Base-by-base conservation (phyloP, 2,113 vertebrate genomes). In the Arvicanthis niloticus region DNA sequence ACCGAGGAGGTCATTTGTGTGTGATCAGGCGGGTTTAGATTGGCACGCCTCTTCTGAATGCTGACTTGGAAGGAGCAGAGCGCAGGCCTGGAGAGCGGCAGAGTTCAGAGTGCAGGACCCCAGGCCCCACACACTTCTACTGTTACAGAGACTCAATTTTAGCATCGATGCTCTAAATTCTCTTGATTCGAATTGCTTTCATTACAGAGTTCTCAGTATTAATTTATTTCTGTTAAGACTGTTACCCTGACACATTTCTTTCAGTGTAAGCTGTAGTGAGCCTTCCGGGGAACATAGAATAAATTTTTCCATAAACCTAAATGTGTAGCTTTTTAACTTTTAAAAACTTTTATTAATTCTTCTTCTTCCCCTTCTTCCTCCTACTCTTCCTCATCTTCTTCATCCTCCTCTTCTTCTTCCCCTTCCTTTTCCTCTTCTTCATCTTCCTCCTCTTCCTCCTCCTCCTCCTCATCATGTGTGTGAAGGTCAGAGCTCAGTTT, bases 91-190 rank as follows among this genome's bases (percentile, higher is more conserved):
- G 26, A 31, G 81, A 5, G n/a, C 11, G 17, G 12, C 56, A 13
- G 58, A 8, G 29, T 0, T 8, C 45, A 68, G 62, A 16, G 2
- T 7, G 5, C 17, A 1, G 6, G 13, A 42, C 7, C 15, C 5
- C 8, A 65, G 29, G 40, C 58, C n/a, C 40, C 7, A 2, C 40
- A 16, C 2, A 53, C 29, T 84, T 77, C 17, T n/a, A 88, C 24
- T 67, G 93, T 88, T 37, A 82, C 62, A 93, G 93, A 78, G 24
- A 78, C 77, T 9, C 53, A 81, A 1, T 87, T 91, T 91, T 58
- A 80, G 51, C 26, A 72, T 67, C 53, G 24, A n/a, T 65, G 16
- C 34, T 87, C 34, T 87, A 42, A 37, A 3, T 78, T 77, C 77
- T 78, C 40, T 34, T 92, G 77, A 34, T 48, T 81, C 11, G 65